Base-by-base conservation (phyloP, 2,888 invertebrate species). In the Molanna angustata region DNA sequence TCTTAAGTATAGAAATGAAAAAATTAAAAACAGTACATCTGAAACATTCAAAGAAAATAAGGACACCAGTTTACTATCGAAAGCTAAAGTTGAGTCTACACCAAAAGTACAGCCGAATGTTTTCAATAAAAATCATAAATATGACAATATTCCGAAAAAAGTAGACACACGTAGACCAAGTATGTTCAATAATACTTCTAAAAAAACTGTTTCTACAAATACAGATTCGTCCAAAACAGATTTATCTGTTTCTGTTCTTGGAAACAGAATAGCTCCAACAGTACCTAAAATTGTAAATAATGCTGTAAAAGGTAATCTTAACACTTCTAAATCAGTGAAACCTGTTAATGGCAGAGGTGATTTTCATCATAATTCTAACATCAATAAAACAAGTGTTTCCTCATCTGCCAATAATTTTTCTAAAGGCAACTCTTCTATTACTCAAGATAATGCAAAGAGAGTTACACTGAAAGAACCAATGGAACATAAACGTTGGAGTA, bases 401-500 rank as follows among this genome's bases (percentile, higher is more conserved):
- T n/a, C n/a, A n/a, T n/a, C n/a, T n/a, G n/a, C n/a, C n/a, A n/a
- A n/a, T n/a, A n/a, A n/a, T n/a, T n/a, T n/a, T n/a, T n/a, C n/a
- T n/a, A n/a, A n/a, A n/a, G n/a, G n/a, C n/a, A n/a, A n/a, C n/a
- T n/a, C n/a, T n/a, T n/a, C 14, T 9, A 13, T 14, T 4, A 9
- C 18, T 31, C 42, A 21, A 4, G 27, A 22, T 18, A 44, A 43
- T 18, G 31, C 37, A 21, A 50, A 44, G 18, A 50, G 39, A 19
- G 13, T 27, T 18, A 16, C 32, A 18, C n/a, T 31, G 11, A 4
- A 17, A n/a, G 18, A 19, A 4, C 52, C 16, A 16, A 14, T 22
- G 1, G 32, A 47, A 41, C 47, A 48, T 21, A 48, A 53, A 43
- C 33, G 43, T 19, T 53, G 52, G 52, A 53, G 42, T 1, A 32